phyloP scores from a whole-genome alignment of 1,140 invertebrate genomes.

The Atta colombica region DNA sequence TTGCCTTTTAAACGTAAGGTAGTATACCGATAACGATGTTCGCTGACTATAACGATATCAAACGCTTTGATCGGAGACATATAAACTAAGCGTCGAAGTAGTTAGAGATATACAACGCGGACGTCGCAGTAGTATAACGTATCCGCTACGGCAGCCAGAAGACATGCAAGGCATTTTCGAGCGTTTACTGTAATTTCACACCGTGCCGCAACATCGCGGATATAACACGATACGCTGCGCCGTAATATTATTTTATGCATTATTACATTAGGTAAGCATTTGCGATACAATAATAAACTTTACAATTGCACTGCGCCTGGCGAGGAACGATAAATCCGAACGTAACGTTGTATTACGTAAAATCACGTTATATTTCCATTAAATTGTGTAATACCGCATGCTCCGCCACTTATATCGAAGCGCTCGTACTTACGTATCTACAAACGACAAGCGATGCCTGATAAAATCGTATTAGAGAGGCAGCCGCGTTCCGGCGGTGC shows the following conservation, averaged over 20 bases:
- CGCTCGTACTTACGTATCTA: conserved; percentile 16
- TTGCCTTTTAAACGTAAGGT: background rate
- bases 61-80: conserved; percentile 5
- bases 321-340: background rate
- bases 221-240: background rate
- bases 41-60: conserved; percentile 4
- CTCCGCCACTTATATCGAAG: conserved; percentile 33
- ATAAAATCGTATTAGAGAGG: conserved; percentile 43
- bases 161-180: conserved; percentile 24
- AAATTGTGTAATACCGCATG: conserved; percentile 37
- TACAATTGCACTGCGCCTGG: background rate
- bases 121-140: conserved; percentile 29
- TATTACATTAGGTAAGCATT: background rate
- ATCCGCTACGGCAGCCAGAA: conserved; percentile 2
- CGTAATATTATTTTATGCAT: conserved; percentile 8
- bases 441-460: conserved; percentile 36
- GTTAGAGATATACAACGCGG: background rate
- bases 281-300: conserved; percentile 32
- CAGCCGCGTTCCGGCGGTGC: background rate
- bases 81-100: conserved; percentile 7
- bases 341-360: conserved; percentile 36
- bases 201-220: conserved; percentile 10
- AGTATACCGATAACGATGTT: conserved; percentile 18
- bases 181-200: conserved; percentile 27
- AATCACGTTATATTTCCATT: conserved; percentile 51